Evolutionary conservation across 2,797 vertebrate genomes (phyloP).

Genomic region (Otolemur crassicaudatus): DNA sequence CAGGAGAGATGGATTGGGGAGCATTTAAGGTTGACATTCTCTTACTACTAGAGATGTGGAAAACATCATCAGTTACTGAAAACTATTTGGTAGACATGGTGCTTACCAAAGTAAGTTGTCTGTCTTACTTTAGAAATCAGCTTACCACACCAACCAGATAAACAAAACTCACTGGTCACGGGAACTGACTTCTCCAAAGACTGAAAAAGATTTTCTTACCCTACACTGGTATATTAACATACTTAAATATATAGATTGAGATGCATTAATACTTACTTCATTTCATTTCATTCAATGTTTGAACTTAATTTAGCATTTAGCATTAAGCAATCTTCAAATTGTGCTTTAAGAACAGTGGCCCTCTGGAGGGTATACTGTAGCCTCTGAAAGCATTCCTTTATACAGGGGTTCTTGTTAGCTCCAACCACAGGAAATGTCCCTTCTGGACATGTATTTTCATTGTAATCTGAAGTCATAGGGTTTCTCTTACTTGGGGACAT

Average conservation of each 20-base stretch:
- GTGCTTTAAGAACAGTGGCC: background rate
- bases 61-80: background rate
- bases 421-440: background rate
- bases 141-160: background rate
- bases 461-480: background rate
- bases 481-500: slow-evolving; percentile 29
- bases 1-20: background rate
- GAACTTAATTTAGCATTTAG: background rate
- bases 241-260: background rate
- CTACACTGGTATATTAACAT: background rate
- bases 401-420: background rate
- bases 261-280: background rate
- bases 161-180: background rate
- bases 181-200: slow-evolving; percentile 12
- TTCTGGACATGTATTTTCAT: slow-evolving; percentile 42
- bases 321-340: background rate
- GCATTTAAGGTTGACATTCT: background rate
- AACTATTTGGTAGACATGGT: background rate
- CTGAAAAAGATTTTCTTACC: background rate
- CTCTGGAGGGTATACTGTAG: background rate
- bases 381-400: background rate
- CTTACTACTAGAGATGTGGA: background rate
- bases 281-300: slow-evolving; percentile 12
- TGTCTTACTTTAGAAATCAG: slow-evolving; percentile 15
- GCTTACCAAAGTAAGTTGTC: slow-evolving; percentile 47